Base-by-base conservation (phyloP, 2,888 invertebrate species). In the Archips xylosteana region DNA sequence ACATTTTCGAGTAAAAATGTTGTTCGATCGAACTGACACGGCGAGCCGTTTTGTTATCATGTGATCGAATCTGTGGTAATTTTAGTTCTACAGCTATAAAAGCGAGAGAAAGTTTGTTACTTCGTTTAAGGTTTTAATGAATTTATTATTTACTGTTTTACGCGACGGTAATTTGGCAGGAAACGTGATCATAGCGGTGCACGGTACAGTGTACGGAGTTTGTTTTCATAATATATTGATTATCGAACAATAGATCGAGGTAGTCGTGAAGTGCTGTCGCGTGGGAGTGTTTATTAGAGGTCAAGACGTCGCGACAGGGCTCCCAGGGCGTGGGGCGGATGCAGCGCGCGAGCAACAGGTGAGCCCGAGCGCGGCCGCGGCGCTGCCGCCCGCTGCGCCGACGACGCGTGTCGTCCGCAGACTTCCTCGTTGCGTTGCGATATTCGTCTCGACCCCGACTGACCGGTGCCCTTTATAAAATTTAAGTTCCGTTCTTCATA, bases 91-190 rank as follows among this genome's bases (percentile, higher is more conserved):
- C 73, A 73, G 63, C 51, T 54, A 73, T 69, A 73, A 69, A 73
- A 73, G 68, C 68, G 59, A 73, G 73, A 73, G 73, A 73, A 73
- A 73, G 73, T 73, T 73, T 73, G 72, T 73, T 73, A 69, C 59
- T 73, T 64, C 57, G 54, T 73, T 73, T 60, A 57, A 72, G 57
- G 57, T 67, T 62, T 47, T 73, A 63, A 73, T 64, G 49, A 69
- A 69, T 69, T 69, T 63, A 64, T 69, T 63, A 69, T 73, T 73
- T 64, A 64, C 42, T 64, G 32, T 59, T 63, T 68, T 49, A 73
- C 51, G 64, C 34, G 15, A 57, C 49, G 57, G 49, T 32, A 49
- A 10, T 73, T 69, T 64, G 23, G 34, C 12, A 63, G 42, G 23
- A 8, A 34, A 68, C 15, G 47, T 60, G 57, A 57, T 39, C 47